Evolutionary conservation across 2,113 vertebrate genomes (phyloP).

Genomic region (Cyphomyrus plagiostoma): DNA sequence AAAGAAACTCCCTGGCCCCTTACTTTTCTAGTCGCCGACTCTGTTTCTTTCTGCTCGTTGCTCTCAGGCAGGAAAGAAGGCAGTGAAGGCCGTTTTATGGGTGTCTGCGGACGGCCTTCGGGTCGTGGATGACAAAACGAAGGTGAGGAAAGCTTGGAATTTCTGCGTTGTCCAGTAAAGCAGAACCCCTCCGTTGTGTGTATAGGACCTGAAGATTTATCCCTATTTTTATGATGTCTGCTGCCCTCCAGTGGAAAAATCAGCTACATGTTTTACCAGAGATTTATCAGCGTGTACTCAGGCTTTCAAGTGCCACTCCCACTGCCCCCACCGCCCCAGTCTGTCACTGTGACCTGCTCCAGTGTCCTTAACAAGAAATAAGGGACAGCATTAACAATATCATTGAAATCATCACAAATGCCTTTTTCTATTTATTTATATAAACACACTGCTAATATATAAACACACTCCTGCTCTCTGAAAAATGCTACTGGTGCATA

Average conservation of each 20-base stretch:
- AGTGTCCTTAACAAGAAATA: background rate
- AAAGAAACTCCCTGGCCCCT: background rate
- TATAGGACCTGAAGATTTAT: background rate
- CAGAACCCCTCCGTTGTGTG: background rate
- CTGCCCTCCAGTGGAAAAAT: slow-evolving; percentile 18
- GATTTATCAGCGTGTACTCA: background rate
- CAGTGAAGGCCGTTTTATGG: slow-evolving; percentile 90
- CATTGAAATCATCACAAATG: background rate
- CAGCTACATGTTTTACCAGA: background rate
- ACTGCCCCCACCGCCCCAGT: background rate
- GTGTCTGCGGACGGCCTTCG: slow-evolving; percentile 95
- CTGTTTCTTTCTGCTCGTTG: slow-evolving; percentile 16
- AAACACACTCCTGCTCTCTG: background rate
- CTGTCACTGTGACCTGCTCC: background rate
- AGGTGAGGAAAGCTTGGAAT: slow-evolving; percentile 63
- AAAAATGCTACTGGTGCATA: background rate
- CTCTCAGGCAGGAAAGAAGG: slow-evolving; percentile 89
- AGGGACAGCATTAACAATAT: background rate
- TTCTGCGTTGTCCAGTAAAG: background rate
- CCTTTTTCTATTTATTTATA: background rate
- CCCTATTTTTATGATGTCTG: background rate
- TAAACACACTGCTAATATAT: background rate
- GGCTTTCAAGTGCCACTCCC: background rate
- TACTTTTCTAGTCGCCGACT: slow-evolving; percentile 24
- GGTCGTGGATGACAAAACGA: slow-evolving; percentile 98